Conservation (phyloP, 2,797 vertebrate species). For the Todus mexicanus region DNA sequence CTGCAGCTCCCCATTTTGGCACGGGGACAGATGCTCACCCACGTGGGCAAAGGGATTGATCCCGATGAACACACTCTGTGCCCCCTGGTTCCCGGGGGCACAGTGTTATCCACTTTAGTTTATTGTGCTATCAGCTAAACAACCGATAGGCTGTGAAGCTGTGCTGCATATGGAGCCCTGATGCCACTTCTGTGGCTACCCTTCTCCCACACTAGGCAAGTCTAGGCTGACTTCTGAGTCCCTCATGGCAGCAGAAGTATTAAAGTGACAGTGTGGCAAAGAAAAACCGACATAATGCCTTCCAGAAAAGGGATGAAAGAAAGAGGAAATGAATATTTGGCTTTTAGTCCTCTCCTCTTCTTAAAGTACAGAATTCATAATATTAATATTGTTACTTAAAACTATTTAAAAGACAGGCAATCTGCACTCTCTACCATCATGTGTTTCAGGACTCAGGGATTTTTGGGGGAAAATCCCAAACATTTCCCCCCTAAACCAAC, state of each 20-base stretch:
- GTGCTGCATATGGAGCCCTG: fast-evolving
- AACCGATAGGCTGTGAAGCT: too few species aligned
- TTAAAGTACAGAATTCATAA: not conserved
- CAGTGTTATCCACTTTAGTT: not conserved
- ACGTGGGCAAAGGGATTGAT: fast-evolving
- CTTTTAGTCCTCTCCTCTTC: not conserved
- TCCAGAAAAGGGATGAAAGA: not conserved
- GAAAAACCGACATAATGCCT: not conserved
- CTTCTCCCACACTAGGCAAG: not conserved
- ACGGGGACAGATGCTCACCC: not conserved
- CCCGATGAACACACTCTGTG: fast-evolving
- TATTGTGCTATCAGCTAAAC: not conserved
- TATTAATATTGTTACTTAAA: not conserved
- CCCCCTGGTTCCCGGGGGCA: not conserved
- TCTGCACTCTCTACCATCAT: not conserved
- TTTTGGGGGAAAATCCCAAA: too few species aligned
- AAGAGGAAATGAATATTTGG: not conserved
- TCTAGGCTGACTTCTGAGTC: not conserved
- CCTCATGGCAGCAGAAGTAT: not conserved
- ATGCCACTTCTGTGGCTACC: not conserved
- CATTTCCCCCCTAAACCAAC: too few species aligned
- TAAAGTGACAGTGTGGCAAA: not conserved
- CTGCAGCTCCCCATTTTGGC: not conserved
- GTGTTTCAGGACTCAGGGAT: not conserved
- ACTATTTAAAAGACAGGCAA: not conserved